phyloP scores from a whole-genome alignment of 2,113 vertebrate species.

The Vombatus ursinus region DNA sequence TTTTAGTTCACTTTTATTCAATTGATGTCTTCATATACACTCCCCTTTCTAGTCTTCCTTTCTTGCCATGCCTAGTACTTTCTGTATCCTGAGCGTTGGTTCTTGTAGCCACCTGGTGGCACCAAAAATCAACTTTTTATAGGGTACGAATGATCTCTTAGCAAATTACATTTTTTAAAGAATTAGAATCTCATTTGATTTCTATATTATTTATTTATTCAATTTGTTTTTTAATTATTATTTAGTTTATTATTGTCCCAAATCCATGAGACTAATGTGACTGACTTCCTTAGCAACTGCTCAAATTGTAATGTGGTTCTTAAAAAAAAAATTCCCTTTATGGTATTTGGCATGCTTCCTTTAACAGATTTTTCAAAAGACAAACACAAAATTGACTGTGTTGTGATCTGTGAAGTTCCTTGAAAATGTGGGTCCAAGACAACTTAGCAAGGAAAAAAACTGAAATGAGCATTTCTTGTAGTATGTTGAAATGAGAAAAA shows the following conservation, averaged over 20 bases:
- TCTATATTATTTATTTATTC: background rate
- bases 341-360: background rate
- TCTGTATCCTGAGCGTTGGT: background rate
- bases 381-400: background rate
- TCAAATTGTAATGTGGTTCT: background rate
- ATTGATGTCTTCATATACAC: background rate
- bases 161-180: background rate
- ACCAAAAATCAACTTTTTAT: slow-evolving; percentile 6
- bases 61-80: background rate
- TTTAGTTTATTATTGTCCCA: background rate
- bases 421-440: background rate
- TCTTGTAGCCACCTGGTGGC: slow-evolving; percentile 66
- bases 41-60: background rate
- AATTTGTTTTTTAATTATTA: no score
- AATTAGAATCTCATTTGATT: background rate
- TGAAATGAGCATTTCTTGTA: background rate
- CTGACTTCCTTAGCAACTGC: slow-evolving; percentile 11
- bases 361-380: background rate
- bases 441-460: background rate
- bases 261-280: background rate
- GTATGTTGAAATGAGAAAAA: slow-evolving; percentile 18
- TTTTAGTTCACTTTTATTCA: background rate
- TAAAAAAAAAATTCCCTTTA: background rate
- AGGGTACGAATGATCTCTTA: background rate
- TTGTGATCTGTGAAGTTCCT: slow-evolving; percentile 2